phyloP scores from a whole-genome alignment of 2,797 vertebrate species.

The Orestias chungarensis region DNA sequence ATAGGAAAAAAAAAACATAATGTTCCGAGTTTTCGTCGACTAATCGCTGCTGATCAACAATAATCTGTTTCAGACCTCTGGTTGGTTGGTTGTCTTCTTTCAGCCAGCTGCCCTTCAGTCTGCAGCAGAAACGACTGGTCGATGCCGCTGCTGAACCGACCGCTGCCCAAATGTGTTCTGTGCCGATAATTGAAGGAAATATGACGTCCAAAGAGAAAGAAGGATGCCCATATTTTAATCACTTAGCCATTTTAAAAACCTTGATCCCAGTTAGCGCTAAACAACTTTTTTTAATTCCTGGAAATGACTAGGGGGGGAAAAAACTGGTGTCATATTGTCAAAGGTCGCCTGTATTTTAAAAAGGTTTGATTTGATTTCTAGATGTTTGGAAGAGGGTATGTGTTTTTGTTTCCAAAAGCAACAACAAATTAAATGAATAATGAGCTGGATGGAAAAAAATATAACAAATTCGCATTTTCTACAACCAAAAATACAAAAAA shows the following conservation, averaged over 20 bases:
- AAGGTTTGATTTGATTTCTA: slow-evolving; percentile 39
- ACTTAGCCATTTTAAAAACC: not conserved
- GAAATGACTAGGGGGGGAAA: slow-evolving; percentile 6
- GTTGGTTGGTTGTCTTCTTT: not conserved
- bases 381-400: slow-evolving; percentile 53
- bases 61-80: no score
- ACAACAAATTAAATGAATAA: slow-evolving; percentile 62
- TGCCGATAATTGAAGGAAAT: not conserved
- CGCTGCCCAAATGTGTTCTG: not conserved
- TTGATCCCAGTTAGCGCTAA: not conserved
- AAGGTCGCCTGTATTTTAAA: slow-evolving; percentile 79
- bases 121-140: no score
- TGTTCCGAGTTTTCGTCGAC: not conserved
- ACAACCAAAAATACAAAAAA: slow-evolving; percentile 67
- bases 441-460: slow-evolving; percentile 69
- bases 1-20: not conserved
- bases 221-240: not conserved
- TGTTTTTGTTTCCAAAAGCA: slow-evolving; percentile 59
- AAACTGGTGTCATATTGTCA: slow-evolving; percentile 69
- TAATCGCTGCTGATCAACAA: not conserved
- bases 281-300: slow-evolving; percentile 48
- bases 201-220: not conserved
- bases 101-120: not conserved
- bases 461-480: slow-evolving; percentile 80
- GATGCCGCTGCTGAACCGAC: no score